These are phyloP conservation scores for Dipodomys ordii DNA, from an alignment of 2,113 vertebrate species.

Conservation along the genomic window DNA sequence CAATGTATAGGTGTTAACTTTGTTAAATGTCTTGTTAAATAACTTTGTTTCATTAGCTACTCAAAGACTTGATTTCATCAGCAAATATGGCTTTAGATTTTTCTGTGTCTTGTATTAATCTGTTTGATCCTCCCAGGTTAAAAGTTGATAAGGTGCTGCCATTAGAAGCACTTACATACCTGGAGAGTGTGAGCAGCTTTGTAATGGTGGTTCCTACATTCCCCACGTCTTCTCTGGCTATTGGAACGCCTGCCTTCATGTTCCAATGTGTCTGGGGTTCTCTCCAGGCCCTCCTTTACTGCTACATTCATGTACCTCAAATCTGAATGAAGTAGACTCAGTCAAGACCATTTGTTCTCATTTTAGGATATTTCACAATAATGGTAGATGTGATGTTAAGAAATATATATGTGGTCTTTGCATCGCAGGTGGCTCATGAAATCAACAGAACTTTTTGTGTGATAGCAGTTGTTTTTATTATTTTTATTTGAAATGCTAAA, in stretches of 20 bases:
- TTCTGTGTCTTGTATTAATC: background rate
- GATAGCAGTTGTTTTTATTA: too few species aligned
- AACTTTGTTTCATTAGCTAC: background rate
- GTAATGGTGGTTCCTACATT: background rate
- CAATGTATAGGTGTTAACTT: too few species aligned
- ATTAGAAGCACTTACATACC: background rate
- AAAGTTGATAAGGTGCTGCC: background rate
- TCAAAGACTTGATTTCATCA: background rate
- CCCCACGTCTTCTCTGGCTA: background rate
- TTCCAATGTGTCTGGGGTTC: background rate
- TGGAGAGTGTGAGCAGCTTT: background rate
- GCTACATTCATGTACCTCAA: background rate
- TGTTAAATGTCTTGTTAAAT: background rate
- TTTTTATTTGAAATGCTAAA: too few species aligned
- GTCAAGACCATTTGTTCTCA: background rate
- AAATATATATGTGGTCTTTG: background rate
- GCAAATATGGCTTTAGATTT: background rate
- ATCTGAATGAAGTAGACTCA: background rate
- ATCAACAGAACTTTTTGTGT: too few species aligned
- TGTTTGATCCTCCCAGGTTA: background rate
- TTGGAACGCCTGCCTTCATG: background rate
- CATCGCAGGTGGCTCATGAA: too few species aligned
- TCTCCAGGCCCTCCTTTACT: background rate
- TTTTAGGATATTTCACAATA: background rate
- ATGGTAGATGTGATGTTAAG: background rate